Percentiles rank a stretch among this genome's conserved stretches.
These are phyloP conservation scores for Pseudonaja textilis DNA, from an alignment of 2,113 vertebrate species.

Conservation along the genomic window DNA sequence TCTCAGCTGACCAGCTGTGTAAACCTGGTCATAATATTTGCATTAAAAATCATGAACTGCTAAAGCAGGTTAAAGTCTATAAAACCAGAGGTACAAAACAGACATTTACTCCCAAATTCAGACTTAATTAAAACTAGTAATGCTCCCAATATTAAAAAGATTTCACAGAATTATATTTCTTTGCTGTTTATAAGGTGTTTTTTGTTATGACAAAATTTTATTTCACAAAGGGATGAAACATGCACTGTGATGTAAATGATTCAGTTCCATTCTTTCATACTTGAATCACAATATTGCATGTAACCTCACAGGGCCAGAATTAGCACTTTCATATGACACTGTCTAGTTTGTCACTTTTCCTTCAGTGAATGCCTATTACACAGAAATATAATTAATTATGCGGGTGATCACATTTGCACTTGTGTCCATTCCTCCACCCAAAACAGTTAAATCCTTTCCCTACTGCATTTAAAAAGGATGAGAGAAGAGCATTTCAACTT, in stretches of 20 bases:
- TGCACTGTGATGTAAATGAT: not conserved
- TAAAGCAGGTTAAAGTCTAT: not conserved
- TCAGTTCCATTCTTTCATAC: not conserved
- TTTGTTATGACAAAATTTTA: not conserved
- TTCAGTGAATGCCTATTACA: not conserved
- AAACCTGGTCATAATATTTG: not conserved
- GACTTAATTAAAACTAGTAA: not conserved
- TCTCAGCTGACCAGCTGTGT: not conserved
- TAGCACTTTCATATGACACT: not conserved
- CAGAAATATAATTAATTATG: not conserved
- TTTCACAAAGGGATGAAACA: not conserved
- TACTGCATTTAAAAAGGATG: not conserved
- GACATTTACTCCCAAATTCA: not conserved
- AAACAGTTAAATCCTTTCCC: not conserved
- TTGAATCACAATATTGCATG: not conserved
- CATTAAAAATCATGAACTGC: not conserved
- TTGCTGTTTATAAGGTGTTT: not conserved
- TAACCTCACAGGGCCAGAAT: not conserved
- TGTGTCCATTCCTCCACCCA: not conserved
- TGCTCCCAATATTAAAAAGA: not conserved
- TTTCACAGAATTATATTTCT: not conserved
- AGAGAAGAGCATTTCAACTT: not conserved
- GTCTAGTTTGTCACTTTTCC: not conserved
- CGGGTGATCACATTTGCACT: not conserved
- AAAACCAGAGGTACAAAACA: not conserved